Conservation (phyloP, 2,797 vertebrate species). For the Sebastes variabilis region DNA sequence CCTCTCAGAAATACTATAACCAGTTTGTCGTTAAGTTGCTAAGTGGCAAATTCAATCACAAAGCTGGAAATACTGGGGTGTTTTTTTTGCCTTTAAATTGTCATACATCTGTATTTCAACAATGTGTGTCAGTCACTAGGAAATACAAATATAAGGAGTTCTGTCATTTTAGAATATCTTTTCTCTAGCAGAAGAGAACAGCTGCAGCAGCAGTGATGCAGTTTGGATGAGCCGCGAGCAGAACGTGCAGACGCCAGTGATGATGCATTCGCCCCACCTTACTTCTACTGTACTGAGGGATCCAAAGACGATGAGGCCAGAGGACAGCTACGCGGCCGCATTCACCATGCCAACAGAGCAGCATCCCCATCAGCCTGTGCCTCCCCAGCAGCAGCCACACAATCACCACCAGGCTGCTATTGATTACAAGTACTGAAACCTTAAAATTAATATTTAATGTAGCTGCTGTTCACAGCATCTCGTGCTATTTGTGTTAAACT, state of each 20-base stretch:
- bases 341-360: conserved; percentile 92
- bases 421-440: conserved; percentile 91
- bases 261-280: conserved; percentile 97
- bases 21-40: not conserved
- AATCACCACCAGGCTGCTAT: conserved; percentile 88
- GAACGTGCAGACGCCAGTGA: conserved; percentile 91
- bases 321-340: conserved; percentile 90
- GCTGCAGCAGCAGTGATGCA: conserved; percentile 88
- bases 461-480: not conserved
- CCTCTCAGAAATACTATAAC: not conserved
- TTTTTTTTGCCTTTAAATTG: not conserved
- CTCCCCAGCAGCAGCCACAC: conserved; percentile 67
- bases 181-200: conserved; percentile 85
- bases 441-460: not conserved
- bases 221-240: conserved; percentile 88
- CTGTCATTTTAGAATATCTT: not conserved
- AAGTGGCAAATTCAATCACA: not conserved
- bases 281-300: conserved; percentile 95
- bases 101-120: not conserved
- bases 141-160: not conserved
- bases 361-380: conserved; percentile 66
- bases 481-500: not conserved
- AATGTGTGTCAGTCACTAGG: not conserved
- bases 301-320: conserved; percentile 89
- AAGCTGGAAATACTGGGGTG: not conserved